These are phyloP conservation scores for Philhelius pedissequus DNA, from an alignment of 2,888 invertebrate genomes.

Conservation along the genomic window DNA sequence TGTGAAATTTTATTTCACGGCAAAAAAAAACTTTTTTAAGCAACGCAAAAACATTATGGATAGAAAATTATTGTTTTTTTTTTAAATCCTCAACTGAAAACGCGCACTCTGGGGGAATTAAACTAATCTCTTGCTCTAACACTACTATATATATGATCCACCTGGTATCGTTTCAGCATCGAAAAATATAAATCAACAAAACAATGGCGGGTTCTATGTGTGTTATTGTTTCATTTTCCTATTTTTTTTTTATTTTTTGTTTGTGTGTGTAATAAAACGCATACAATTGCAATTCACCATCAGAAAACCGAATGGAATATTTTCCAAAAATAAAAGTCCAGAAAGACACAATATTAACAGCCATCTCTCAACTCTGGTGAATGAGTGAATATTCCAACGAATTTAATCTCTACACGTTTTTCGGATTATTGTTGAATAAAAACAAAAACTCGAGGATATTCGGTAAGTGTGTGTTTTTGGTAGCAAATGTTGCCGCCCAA, in stretches of 20 bases:
- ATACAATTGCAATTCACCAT: slow-evolving; percentile 51
- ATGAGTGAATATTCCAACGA: slow-evolving; percentile 11
- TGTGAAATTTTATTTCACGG: slow-evolving; percentile 29
- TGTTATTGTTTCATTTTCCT: slow-evolving; percentile 6
- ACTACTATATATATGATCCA: too few relatives aligned
- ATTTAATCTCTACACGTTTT: slow-evolving; percentile 66
- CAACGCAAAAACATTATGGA: too few relatives aligned
- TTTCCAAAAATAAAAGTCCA: background rate
- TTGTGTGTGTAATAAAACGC: slow-evolving; percentile 47
- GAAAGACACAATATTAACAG: slow-evolving; percentile 39
- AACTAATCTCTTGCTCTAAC: slow-evolving; percentile 56
- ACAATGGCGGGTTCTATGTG: slow-evolving; percentile 27
- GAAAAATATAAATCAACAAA: slow-evolving; percentile 55
- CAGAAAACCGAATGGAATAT: too few relatives aligned
- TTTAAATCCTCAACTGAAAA: background rate
- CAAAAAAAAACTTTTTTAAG: background rate
- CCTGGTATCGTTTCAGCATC: slow-evolving; percentile 24
- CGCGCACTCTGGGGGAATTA: slow-evolving; percentile 21
- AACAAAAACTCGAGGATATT: background rate
- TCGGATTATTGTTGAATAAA: slow-evolving; percentile 56
- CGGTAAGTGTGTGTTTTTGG: slow-evolving; percentile 6
- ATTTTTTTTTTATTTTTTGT: background rate
- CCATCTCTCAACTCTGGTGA: background rate
- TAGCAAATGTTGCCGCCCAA: slow-evolving; percentile 36
- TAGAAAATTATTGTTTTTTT: background rate